Evolutionary conservation across 2,888 invertebrate species (phyloP).

Genomic region (Nematopogon swammerdamellus): DNA sequence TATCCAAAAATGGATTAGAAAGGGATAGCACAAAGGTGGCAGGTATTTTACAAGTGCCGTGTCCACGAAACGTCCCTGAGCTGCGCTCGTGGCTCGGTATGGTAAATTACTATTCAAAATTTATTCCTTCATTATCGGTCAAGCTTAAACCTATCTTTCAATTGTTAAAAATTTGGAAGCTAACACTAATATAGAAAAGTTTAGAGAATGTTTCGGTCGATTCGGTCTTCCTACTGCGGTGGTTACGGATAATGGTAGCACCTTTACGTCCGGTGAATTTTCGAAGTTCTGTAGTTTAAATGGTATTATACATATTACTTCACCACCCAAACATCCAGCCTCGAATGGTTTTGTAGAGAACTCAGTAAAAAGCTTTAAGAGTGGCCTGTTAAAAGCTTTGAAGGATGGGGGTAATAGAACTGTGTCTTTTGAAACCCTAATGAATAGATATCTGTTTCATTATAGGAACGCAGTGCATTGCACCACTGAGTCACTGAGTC

Average conservation of each 20-base stretch:
- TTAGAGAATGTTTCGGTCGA: slow-evolving; percentile 2
- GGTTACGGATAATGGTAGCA: slow-evolving; percentile 2
- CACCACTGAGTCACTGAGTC: no score
- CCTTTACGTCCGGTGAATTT: slow-evolving; percentile 2
- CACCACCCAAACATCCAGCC: slow-evolving; percentile 6
- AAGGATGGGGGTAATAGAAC: no score
- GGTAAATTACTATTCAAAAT: slow-evolving; percentile 9
- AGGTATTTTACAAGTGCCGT: slow-evolving; percentile 3
- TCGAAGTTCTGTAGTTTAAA: slow-evolving; percentile 3
- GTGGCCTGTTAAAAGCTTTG: background rate
- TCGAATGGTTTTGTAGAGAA: slow-evolving; percentile 6
- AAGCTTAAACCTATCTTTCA: slow-evolving; percentile 6
- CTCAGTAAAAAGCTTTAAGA: slow-evolving; percentile 3
- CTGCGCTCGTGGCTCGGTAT: slow-evolving; percentile 5
- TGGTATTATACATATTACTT: slow-evolving; percentile 6
- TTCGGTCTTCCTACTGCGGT: background rate
- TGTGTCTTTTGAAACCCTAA: background rate
- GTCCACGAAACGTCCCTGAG: background rate
- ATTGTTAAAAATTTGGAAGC: slow-evolving; percentile 4
- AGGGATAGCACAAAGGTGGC: slow-evolving; percentile 6
- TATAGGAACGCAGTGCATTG: slow-evolving; percentile 4
- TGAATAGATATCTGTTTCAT: background rate
- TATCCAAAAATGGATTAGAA: slow-evolving; percentile 12
- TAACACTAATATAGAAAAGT: background rate
- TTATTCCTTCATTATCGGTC: slow-evolving; percentile 4